Evolutionary conservation across 2,888 invertebrate species (phyloP), one percentile per base, ranked within the genome.

Genomic region (Podabrus alpinus): DNA sequence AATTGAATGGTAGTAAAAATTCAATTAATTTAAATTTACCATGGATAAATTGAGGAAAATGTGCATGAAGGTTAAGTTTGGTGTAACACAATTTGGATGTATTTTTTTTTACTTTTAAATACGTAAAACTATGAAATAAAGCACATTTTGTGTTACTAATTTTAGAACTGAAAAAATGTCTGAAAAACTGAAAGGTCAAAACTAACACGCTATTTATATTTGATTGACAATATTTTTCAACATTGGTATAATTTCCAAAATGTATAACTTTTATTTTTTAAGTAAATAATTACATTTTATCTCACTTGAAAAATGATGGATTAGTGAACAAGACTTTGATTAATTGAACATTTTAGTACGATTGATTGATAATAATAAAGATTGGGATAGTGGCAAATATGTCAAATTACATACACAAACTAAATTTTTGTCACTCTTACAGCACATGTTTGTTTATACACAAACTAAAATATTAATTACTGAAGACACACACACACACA

Each of bases 381-480:
- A 61, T 15, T 25, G n/a, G 15, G 29, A 45, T 29, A 29, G 64
- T 62, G 45, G 64, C 70, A 29, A 71, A 17, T 25, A 21, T 64
- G 25, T 13, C 11, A 15, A 29, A 69, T 17, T 21, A 70, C 61
- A 70, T 29, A 70, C 61, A 60, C n/a, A 71, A 62, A 71, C 64
- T 71, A 17, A 71, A 71, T 71, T 64, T 29, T 71, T 71, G 64
- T 15, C 64, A 45, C 45, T n/a, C 29, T 45, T 17, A 71, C 25
- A 45, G 16, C 62, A 11, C 70, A 61, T 29, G 17, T 62, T 62
- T 64, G 15, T 24, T 64, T 64, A 45, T 29, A 71, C 64, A 71
- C 64, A 71, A 71, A 64, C 45, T 64, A 45, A 25, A 64, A 45
- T 71, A 45, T 71, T 64, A 64, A 71, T 71, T 64, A 71, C 64